Conservation (phyloP, 1,140 invertebrate species). For the Popillia japonica region DNA sequence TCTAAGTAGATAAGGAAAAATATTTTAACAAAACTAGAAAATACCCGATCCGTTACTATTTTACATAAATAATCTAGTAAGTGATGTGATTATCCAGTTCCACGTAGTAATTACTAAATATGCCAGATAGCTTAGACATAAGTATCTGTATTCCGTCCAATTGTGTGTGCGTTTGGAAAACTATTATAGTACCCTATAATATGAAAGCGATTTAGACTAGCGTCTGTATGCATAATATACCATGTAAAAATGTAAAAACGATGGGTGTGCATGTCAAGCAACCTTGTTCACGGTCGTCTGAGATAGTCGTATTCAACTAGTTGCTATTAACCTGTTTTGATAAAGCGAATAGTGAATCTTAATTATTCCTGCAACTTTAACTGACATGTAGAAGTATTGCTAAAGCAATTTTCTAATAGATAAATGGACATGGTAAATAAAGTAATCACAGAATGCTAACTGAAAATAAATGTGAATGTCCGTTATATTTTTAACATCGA, state of each 20-base stretch:
- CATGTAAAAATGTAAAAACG: neutral
- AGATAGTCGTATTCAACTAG: neutral
- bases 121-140: neutral
- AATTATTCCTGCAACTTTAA: conserved; percentile 2
- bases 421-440: neutral
- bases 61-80: neutral
- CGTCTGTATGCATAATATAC: neutral
- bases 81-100: neutral
- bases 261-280: neutral
- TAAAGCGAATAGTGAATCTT: neutral
- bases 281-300: conserved; percentile 22
- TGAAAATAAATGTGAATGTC: too few relatives aligned
- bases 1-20: neutral
- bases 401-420: neutral
- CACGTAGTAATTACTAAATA: neutral
- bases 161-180: neutral
- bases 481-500: too few relatives aligned
- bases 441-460: too few relatives aligned
- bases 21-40: conserved; percentile 10
- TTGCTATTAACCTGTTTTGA: conserved; percentile 10
- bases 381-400: neutral
- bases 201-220: neutral
- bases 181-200: neutral
- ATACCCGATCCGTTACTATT: neutral
- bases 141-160: neutral